Percentiles rank a stretch among this genome's conserved stretches.
phyloP scores from a whole-genome alignment of 2,113 vertebrate genomes.

The Colinus virginianus region DNA sequence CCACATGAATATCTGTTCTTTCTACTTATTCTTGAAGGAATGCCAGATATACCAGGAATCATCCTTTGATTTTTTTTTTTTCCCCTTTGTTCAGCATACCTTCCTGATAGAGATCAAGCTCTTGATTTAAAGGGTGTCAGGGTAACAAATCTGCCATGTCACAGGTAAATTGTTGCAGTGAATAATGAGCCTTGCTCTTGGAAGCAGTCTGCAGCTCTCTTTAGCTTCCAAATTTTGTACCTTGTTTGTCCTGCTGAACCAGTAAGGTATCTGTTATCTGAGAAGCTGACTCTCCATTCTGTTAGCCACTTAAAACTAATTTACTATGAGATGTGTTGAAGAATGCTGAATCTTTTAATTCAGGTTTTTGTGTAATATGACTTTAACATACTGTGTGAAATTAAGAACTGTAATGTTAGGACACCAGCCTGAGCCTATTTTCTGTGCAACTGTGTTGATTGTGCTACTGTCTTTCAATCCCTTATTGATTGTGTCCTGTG shows the following conservation, averaged over 20 bases:
- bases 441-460: constrained; percentile 62
- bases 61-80: not conserved
- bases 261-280: not conserved
- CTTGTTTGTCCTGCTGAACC: not conserved
- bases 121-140: not conserved
- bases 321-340: not conserved
- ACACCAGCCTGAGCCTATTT: constrained; percentile 30
- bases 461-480: constrained; percentile 37
- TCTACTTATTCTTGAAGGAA: not conserved
- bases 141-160: not conserved
- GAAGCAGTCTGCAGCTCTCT: not conserved
- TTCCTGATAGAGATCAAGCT: not conserved
- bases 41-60: not conserved
- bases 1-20: not conserved
- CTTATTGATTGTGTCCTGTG: constrained; percentile 59
- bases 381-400: not conserved
- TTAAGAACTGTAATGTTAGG: constrained; percentile 16
- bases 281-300: not conserved
- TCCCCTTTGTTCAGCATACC: not conserved
- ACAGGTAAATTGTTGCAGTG: not conserved
- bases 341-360: not conserved
- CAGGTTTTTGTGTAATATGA: not conserved
- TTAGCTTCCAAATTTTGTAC: not conserved
- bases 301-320: not conserved
- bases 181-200: not conserved